phyloP scores from a whole-genome alignment of 30 jellyfish, hydroid and myxozoan species.

The Clytia hemisphaerica region DNA sequence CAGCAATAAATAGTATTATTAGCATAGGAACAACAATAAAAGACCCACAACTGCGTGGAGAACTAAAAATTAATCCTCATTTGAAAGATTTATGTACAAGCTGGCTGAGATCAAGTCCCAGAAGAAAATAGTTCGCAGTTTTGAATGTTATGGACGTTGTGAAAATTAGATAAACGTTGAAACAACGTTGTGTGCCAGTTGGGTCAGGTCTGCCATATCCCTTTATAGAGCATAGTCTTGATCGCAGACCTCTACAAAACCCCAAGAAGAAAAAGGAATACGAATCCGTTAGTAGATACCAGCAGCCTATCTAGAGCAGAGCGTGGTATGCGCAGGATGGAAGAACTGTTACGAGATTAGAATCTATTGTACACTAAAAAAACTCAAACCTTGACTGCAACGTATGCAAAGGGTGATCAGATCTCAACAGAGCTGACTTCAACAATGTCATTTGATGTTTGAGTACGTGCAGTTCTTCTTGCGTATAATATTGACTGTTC shows the following conservation, averaged over 20 bases:
- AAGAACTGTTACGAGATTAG: not conserved
- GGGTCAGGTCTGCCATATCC: no score
- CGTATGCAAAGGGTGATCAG: conserved; percentile 93
- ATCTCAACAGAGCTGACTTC: conserved; percentile 66
- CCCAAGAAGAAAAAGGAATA: no score
- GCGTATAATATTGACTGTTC: conserved; percentile 46
- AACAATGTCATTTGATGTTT: conserved; percentile 69
- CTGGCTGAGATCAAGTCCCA: not conserved
- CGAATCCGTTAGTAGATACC: no score
- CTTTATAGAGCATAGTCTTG: no score
- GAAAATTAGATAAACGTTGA: no score
- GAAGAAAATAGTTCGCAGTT: not conserved
- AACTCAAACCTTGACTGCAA: conserved; percentile 82
- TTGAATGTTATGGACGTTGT: no score
- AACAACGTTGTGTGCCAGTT: no score
- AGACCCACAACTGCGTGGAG: not conserved
- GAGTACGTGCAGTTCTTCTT: conserved; percentile 41
- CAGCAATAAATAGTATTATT: not conserved
- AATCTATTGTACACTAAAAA: not conserved
- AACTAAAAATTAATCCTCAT: not conserved
- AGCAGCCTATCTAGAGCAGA: not conserved
- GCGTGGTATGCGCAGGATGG: no score
- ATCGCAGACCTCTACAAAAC: no score
- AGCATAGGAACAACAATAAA: not conserved
- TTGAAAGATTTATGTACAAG: not conserved